Evolutionary conservation across 2,797 vertebrate genomes (phyloP), one percentile per base, ranked within the genome.

Genomic region (Fistularia tabacaria): DNA sequence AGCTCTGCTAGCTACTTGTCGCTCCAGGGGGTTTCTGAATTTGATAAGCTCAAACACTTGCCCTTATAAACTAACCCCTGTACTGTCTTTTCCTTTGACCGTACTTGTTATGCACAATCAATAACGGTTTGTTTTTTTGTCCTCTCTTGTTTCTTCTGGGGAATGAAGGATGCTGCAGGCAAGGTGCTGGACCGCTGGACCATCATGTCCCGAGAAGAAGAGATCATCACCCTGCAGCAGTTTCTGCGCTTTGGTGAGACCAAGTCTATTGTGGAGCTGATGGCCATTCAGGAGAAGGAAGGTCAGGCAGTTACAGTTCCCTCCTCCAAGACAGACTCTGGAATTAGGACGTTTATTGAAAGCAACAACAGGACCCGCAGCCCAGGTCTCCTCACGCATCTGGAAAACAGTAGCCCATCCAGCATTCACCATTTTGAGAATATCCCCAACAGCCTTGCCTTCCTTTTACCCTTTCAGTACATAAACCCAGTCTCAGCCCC

Each of bases 221-320:
- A 99, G 89, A 99, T 99, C 87, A 99, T 99, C 90, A 99, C 97
- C 89, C 93, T 99, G 84, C 97, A 99, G 92, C 97, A 99, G 87
- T 99, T 99, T 87, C 86, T 99, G 79, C 93, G 97, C 87, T 99
- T 99, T 85, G 97, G 97, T 86, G 97, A 99, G 89, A 99, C 97
- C 61, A 99, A 99, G 90, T 99, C 97, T 81, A 99, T 99, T 0
- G 97, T 99, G 84, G 97, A 99, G 89, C 91, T 99, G 88, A 99
- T 99, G 97, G 97, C 97, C 76, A 99, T 99, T 90, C 97, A 99
- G 88, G 97, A 99, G 91, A 99, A 99, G 86, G 97, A 99, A 90
- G 96, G 97, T 75, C 97, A 99, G 88, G 95, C 97, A 39, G 94
- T 99, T 80, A 95, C 97, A 56, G 97, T 99, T 77, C 94, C 93